phyloP scores from a whole-genome alignment of 2,888 invertebrate species.

The Sesia bembeciformis region DNA sequence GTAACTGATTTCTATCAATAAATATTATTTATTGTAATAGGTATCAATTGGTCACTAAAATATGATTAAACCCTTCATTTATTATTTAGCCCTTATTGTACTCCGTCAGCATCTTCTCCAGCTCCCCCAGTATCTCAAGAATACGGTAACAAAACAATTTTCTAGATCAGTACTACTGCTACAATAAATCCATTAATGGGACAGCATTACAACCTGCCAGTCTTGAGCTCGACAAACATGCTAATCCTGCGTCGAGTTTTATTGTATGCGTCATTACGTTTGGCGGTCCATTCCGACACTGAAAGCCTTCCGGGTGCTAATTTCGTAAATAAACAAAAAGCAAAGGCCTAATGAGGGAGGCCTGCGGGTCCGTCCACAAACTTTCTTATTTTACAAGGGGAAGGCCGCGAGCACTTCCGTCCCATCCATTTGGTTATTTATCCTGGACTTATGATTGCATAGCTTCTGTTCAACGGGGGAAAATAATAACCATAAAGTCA shows the following conservation, averaged over 20 bases:
- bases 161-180: too few species aligned
- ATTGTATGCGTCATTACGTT: constrained; percentile 47
- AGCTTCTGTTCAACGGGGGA: constrained; percentile 6
- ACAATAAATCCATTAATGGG: constrained; percentile 8
- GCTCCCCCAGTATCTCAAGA: too few species aligned
- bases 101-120: too few species aligned
- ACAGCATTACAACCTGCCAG: constrained; percentile 17
- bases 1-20: too few species aligned
- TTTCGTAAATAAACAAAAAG: constrained; percentile 68
- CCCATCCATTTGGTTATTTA: constrained; percentile 69
- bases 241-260: constrained; percentile 30
- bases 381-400: constrained; percentile 53
- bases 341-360: constrained; percentile 62
- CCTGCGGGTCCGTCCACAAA: constrained; percentile 53
- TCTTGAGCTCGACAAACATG: constrained; percentile 20
- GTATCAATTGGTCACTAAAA: too few species aligned
- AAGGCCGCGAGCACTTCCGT: constrained; percentile 56
- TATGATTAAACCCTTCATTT: too few species aligned
- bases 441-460: constrained; percentile 39
- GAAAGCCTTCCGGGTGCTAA: constrained; percentile 62
- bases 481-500: constrained; percentile 13
- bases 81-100: too few species aligned
- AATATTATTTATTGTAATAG: too few species aligned
- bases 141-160: too few species aligned
- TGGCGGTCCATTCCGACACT: constrained; percentile 37